Evolutionary conservation across 2,797 vertebrate genomes (phyloP).

Genomic region (Myripristis jacobus): DNA sequence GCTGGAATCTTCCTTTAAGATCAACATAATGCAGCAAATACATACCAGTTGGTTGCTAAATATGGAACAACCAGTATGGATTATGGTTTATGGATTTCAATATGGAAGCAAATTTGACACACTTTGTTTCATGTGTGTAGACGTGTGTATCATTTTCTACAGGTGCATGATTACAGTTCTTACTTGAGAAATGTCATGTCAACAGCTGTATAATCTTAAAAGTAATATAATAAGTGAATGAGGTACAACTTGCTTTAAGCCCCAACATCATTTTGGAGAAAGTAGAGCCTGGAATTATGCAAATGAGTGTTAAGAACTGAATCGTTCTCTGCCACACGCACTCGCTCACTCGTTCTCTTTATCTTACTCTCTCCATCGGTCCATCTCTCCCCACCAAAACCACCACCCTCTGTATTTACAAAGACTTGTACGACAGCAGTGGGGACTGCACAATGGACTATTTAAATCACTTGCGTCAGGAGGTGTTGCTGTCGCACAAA

Average conservation of each 20-base stretch:
- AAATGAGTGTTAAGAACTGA: not conserved
- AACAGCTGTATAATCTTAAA: not conserved
- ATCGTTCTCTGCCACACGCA: not conserved
- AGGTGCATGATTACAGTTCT: not conserved
- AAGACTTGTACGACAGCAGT: slow-evolving; percentile 28
- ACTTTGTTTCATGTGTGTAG: not conserved
- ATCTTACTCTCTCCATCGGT: slow-evolving; percentile 3
- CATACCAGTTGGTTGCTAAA: not conserved
- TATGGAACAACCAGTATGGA: no score
- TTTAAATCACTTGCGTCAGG: slow-evolving; percentile 71
- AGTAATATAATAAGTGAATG: not conserved
- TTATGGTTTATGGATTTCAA: not conserved
- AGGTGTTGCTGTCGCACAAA: slow-evolving; percentile 59
- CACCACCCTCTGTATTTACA: slow-evolving; percentile 15
- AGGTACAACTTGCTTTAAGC: not conserved
- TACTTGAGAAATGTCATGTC: not conserved
- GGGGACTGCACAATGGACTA: slow-evolving; percentile 45
- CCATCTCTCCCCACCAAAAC: slow-evolving; percentile 11
- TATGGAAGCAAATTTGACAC: not conserved
- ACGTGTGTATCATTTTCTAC: not conserved
- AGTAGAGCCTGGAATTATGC: not conserved
- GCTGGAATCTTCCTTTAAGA: no score
- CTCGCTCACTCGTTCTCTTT: not conserved
- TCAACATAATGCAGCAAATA: no score
- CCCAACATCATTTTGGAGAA: not conserved